Evolutionary conservation across 2,113 vertebrate genomes (phyloP).

Genomic region (Gopherus evgoodei): DNA sequence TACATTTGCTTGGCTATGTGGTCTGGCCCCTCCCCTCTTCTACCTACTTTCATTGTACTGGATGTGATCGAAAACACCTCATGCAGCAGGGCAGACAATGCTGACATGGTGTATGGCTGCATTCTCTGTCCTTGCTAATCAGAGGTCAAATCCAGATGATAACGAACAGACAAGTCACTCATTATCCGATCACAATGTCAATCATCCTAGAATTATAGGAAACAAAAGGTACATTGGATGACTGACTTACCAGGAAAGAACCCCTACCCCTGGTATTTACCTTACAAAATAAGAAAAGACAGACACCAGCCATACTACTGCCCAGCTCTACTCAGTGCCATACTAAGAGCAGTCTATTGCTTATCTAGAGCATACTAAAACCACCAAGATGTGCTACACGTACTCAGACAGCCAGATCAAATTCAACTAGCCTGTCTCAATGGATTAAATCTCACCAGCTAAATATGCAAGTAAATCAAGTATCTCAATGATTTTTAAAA

Average conservation of each 20-base stretch:
- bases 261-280: not conserved
- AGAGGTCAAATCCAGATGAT: conserved; percentile 19
- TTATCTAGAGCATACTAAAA: not conserved
- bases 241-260: not conserved
- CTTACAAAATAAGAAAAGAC: not conserved
- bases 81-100: not conserved
- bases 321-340: not conserved
- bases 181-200: not conserved
- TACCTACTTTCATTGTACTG: not conserved
- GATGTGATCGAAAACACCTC: not conserved
- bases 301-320: not conserved
- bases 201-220: not conserved
- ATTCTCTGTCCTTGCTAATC: not conserved
- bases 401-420: not conserved
- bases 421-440: accelerated
- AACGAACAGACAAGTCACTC: not conserved
- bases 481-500: accelerated
- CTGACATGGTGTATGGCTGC: not conserved
- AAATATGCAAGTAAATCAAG: not conserved
- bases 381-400: not conserved
- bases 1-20: not conserved
- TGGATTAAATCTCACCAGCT: not conserved
- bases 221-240: not conserved
- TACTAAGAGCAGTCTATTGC: not conserved
- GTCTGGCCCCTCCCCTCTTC: not conserved